phyloP scores from a whole-genome alignment of 2,888 invertebrate species.

The Andrena trimmerana region DNA sequence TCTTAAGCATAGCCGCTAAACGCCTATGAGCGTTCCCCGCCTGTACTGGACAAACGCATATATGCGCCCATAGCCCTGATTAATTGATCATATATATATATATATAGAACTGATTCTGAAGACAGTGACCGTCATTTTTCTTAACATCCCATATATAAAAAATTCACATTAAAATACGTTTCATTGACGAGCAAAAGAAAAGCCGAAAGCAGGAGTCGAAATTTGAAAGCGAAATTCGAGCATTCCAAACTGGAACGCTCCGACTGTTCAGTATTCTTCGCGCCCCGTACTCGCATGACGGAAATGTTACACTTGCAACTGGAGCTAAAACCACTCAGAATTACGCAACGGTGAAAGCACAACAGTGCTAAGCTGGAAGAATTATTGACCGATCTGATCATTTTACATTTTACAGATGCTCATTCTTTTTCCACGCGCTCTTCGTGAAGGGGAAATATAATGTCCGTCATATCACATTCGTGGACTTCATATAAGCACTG shows the following conservation, averaged over 20 bases:
- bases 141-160: no score
- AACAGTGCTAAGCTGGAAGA: constrained; percentile 65
- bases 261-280: constrained; percentile 66
- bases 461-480: neutral
- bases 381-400: constrained; percentile 71
- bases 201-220: neutral
- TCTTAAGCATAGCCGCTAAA: no score
- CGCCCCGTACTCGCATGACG: constrained; percentile 71
- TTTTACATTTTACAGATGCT: constrained; percentile 8
- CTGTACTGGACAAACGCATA: no score
- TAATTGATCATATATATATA: no score
- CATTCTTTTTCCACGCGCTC: neutral
- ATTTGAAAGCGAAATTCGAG: constrained; percentile 38
- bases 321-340: constrained; percentile 70
- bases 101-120: no score
- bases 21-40: no score
- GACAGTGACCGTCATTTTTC: no score
- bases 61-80: no score
- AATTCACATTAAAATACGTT: no score
- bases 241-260: constrained; percentile 42
- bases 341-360: constrained; percentile 82
- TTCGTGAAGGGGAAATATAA: neutral
- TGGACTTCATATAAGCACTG: no score
- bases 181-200: neutral
- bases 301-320: constrained; percentile 80